Percentiles rank a stretch among this genome's conserved stretches.
phyloP scores from a whole-genome alignment of 1,140 invertebrate species.

The Bradynema listronoti region DNA sequence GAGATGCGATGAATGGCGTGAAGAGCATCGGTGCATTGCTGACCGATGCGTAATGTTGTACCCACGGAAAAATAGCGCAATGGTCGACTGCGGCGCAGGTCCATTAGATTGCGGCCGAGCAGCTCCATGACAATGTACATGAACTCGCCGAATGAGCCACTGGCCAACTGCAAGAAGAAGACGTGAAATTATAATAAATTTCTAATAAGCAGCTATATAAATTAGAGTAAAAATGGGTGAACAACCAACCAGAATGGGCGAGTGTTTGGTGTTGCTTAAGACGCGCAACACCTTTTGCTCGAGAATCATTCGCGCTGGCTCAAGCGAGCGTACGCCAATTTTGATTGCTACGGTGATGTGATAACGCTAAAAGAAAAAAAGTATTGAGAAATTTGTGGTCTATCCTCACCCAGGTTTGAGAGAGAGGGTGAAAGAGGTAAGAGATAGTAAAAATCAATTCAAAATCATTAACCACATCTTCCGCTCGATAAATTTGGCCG shows the following conservation, averaged over 20 bases:
- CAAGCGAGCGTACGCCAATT: neutral
- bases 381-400: too few species aligned
- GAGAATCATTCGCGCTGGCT: constrained; percentile 1
- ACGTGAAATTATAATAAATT: too few species aligned
- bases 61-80: constrained; percentile 13
- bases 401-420: too few species aligned
- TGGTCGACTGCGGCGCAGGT: constrained; percentile 17
- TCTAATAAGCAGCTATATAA: neutral
- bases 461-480: constrained; percentile 5
- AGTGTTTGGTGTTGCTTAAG: neutral
- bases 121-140: constrained; percentile 40
- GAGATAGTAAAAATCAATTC: constrained; percentile 15
- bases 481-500: neutral
- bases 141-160: constrained; percentile 21
- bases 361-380: constrained; percentile 8
- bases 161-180: constrained; percentile 21
- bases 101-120: constrained; percentile 30
- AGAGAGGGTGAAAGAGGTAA: neutral
- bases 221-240: constrained; percentile 13
- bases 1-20: constrained; percentile 23
- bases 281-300: neutral
- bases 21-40: constrained; percentile 29
- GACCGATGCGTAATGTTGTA: constrained; percentile 25
- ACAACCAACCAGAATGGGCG: constrained; percentile 1
- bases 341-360: constrained; percentile 5